phyloP scores from a whole-genome alignment of 2,113 vertebrate genomes.

The Lichenostomus cassidix region DNA sequence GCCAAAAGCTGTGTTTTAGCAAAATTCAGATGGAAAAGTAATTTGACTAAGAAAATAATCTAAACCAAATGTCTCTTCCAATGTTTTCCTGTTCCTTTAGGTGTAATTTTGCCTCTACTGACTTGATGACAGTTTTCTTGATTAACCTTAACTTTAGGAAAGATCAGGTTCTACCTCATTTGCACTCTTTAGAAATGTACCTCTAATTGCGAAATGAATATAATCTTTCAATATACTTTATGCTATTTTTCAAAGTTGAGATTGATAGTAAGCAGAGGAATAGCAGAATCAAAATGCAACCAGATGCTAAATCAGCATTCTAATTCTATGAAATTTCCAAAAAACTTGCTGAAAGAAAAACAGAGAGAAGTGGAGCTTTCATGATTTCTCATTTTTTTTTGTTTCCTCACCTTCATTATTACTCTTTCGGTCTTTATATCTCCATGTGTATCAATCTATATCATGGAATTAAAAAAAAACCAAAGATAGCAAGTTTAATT shows the following conservation, averaged over 20 bases:
- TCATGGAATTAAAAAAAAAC: background rate
- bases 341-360: background rate
- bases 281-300: background rate
- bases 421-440: background rate
- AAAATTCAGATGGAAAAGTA: background rate
- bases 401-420: background rate
- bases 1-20: background rate
- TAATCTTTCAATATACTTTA: background rate
- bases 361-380: background rate
- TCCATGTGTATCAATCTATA: accelerated
- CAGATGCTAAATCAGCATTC: background rate
- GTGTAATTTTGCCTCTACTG: background rate
- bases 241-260: background rate
- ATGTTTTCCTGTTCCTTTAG: background rate
- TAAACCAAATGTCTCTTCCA: background rate
- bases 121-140: background rate
- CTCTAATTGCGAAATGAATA: background rate
- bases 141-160: background rate
- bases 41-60: background rate
- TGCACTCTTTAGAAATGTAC: background rate
- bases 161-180: background rate
- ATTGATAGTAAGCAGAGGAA: background rate
- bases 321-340: background rate
- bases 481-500: background rate
- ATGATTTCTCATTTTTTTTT: background rate